Conservation (phyloP, 2,888 invertebrate species). For the Mimas tiliae region DNA sequence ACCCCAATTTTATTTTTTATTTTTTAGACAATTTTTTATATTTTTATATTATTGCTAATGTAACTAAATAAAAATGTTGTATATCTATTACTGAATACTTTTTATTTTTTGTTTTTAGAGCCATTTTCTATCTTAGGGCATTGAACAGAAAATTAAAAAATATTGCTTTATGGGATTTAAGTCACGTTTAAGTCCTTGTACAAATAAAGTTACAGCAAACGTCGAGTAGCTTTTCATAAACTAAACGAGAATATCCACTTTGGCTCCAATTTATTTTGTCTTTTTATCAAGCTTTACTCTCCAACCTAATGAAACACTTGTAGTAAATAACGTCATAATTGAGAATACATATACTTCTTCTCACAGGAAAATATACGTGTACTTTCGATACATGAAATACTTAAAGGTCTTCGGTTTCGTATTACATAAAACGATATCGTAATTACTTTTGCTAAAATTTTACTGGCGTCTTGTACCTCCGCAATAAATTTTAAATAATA, state of each 20-base stretch:
- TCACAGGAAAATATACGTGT: constrained; percentile 14
- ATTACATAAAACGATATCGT: constrained; percentile 52
- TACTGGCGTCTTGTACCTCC: constrained; percentile 41
- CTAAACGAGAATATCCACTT: not conserved
- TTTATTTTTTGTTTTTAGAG: too few relatives aligned
- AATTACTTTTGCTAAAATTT: constrained; percentile 50
- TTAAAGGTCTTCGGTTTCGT: constrained; percentile 42
- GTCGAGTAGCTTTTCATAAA: not conserved
- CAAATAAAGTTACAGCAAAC: not conserved
- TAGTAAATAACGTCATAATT: constrained; percentile 4
- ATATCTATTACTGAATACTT: too few relatives aligned
- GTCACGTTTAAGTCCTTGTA: not conserved
- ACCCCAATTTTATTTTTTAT: too few relatives aligned
- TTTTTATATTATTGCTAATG: too few relatives aligned
- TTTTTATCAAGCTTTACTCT: constrained; percentile 12
- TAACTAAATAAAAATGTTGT: too few relatives aligned
- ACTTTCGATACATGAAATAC: constrained; percentile 17
- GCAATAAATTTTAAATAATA: constrained; percentile 52
- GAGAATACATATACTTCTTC: constrained; percentile 2
- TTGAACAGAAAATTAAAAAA: too few relatives aligned
- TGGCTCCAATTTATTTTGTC: not conserved
- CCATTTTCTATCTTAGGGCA: too few relatives aligned
- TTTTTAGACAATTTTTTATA: too few relatives aligned
- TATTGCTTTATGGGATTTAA: too few relatives aligned
- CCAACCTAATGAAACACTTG: not conserved